phyloP scores from a whole-genome alignment of 2,113 vertebrate species.

The Pteruthius melanotis region DNA sequence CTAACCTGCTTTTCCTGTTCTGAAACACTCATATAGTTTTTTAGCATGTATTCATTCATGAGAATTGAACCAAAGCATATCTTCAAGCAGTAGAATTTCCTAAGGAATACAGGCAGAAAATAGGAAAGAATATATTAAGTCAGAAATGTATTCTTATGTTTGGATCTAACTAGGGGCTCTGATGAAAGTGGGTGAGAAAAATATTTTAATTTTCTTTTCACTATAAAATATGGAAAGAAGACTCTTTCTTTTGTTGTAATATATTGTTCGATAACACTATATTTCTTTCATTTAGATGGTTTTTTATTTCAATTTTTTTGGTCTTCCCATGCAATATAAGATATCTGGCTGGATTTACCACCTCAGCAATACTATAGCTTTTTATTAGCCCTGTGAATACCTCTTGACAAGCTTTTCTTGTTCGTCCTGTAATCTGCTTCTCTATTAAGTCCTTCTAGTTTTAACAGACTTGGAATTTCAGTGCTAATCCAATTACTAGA shows the following conservation, averaged over 20 bases:
- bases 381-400: background rate
- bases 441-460: background rate
- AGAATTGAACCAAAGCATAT: background rate
- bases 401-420: background rate
- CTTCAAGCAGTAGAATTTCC: background rate
- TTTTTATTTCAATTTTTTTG: background rate
- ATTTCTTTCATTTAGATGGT: background rate
- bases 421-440: background rate
- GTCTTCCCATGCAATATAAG: background rate
- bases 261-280: background rate
- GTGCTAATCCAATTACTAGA: background rate
- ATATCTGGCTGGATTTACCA: background rate
- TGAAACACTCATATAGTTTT: background rate
- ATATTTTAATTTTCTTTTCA: background rate
- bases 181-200: background rate
- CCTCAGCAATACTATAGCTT: background rate
- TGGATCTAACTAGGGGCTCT: background rate
- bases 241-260: background rate
- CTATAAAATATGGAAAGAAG: background rate
- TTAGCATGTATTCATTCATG: background rate
- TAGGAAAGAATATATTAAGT: background rate
- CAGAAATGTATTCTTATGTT: background rate
- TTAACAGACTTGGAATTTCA: background rate
- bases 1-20: fast-evolving
- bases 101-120: background rate